These are phyloP conservation scores for Miniopterus natalensis DNA, from an alignment of 2,113 vertebrate genomes.

Conservation along the genomic window DNA sequence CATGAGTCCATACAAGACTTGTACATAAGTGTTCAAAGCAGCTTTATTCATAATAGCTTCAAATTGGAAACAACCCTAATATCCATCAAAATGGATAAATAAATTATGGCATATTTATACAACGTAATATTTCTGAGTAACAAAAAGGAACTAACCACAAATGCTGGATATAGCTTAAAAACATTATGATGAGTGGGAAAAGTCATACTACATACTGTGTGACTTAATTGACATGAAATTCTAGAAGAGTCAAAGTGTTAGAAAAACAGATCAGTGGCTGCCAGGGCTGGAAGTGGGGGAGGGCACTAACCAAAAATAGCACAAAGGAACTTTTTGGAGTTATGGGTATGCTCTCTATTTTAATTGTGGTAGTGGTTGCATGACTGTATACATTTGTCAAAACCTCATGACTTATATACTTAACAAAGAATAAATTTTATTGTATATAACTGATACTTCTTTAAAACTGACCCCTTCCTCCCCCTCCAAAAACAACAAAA, in stretches of 20 bases:
- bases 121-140: background rate
- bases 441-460: background rate
- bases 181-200: background rate
- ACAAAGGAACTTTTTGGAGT: background rate
- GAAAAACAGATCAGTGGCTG: background rate
- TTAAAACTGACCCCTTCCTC: background rate
- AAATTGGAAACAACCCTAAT: slow-evolving; percentile 6
- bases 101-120: slow-evolving; percentile 25
- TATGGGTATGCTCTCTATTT: background rate
- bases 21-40: background rate
- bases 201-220: background rate
- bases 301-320: background rate
- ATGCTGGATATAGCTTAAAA: background rate
- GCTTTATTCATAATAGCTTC: background rate
- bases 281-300: background rate
- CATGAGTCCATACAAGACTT: background rate
- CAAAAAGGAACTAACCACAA: background rate
- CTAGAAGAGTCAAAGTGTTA: background rate
- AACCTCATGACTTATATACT: background rate
- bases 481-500: too few relatives aligned
- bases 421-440: slow-evolving; percentile 9
- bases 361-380: background rate
- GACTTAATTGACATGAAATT: slow-evolving; percentile 25
- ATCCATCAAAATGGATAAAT: slow-evolving; percentile 17
- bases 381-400: background rate